Conservation (phyloP, 2,113 vertebrate genomes). For the Thryonomys swinderianus region DNA sequence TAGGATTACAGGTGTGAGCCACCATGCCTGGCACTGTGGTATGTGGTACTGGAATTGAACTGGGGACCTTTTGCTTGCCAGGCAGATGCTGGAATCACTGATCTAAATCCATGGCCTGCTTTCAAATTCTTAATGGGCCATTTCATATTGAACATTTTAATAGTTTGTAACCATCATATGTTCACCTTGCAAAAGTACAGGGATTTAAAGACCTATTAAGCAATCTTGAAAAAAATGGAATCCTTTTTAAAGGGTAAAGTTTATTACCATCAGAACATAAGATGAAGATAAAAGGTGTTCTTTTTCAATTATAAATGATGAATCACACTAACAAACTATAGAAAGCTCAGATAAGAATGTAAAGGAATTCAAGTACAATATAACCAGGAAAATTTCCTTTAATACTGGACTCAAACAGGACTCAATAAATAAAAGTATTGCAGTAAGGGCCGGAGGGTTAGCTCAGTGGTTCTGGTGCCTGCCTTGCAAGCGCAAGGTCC, state of each 20-base stretch:
- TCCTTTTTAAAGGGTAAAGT: constrained; percentile 44
- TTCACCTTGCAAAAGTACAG: constrained; percentile 56
- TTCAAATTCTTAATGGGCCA: constrained; percentile 75
- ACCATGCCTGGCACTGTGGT: too few species aligned
- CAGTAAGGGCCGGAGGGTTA: too few species aligned
- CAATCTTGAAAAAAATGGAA: constrained; percentile 75
- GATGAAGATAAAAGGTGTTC: constrained; percentile 67
- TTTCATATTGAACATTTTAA: constrained; percentile 75
- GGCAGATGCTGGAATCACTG: too few species aligned
- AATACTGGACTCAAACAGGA: constrained; percentile 15
- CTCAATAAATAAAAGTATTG: constrained; percentile 56
- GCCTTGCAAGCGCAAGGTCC: too few species aligned
- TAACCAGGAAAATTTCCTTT: constrained; percentile 70
- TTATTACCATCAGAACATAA: constrained; percentile 23
- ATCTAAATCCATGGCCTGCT: too few species aligned
- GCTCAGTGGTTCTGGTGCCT: too few species aligned
- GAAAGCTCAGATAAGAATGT: constrained; percentile 51
- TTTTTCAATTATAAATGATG: constrained; percentile 29
- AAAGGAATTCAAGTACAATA: background rate
- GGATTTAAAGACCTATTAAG: constrained; percentile 76
- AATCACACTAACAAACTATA: constrained; percentile 45
- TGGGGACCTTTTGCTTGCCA: too few species aligned
- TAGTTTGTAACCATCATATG: constrained; percentile 35
- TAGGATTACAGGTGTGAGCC: too few species aligned
- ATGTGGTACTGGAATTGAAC: too few species aligned